These are phyloP conservation scores for Cactoblastis cactorum DNA, from an alignment of 2,888 invertebrate species.

Conservation along the genomic window DNA sequence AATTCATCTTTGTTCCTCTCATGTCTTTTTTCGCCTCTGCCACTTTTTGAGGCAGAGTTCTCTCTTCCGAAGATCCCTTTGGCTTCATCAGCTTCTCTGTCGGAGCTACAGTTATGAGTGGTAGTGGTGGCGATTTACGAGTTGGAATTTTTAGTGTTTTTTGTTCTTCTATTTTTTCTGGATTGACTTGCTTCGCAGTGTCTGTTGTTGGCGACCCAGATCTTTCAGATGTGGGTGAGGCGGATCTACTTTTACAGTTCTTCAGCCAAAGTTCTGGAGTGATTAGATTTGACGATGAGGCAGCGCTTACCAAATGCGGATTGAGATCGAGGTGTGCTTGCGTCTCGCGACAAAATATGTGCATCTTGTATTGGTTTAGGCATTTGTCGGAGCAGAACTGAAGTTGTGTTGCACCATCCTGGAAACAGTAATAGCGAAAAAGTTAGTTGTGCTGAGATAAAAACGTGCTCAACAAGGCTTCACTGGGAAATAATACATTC, in stretches of 20 bases:
- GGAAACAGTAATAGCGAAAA: slow-evolving; percentile 37
- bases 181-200: slow-evolving; percentile 34
- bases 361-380: slow-evolving; percentile 97
- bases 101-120: slow-evolving; percentile 83
- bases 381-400: slow-evolving; percentile 97
- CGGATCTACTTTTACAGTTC: slow-evolving; percentile 85
- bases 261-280: slow-evolving; percentile 95
- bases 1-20: slow-evolving; percentile 61
- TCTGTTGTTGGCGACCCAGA: slow-evolving; percentile 77
- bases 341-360: slow-evolving; percentile 96
- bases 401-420: slow-evolving; percentile 93
- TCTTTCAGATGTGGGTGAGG: slow-evolving; percentile 77
- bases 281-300: slow-evolving; percentile 81
- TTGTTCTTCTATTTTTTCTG: slow-evolving; percentile 45
- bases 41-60: slow-evolving; percentile 51
- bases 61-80: slow-evolving; percentile 56
- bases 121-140: slow-evolving; percentile 78
- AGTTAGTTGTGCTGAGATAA: too few relatives aligned
- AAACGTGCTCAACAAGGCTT: too few relatives aligned
- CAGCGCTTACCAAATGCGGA: slow-evolving; percentile 82
- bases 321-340: slow-evolving; percentile 93
- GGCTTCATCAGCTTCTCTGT: slow-evolving; percentile 82
- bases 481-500: too few relatives aligned
- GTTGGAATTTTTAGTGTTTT: slow-evolving; percentile 39
- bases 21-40: slow-evolving; percentile 66